Conservation (phyloP, 2,888 invertebrate species). For the Leptopilina drosophilae region DNA sequence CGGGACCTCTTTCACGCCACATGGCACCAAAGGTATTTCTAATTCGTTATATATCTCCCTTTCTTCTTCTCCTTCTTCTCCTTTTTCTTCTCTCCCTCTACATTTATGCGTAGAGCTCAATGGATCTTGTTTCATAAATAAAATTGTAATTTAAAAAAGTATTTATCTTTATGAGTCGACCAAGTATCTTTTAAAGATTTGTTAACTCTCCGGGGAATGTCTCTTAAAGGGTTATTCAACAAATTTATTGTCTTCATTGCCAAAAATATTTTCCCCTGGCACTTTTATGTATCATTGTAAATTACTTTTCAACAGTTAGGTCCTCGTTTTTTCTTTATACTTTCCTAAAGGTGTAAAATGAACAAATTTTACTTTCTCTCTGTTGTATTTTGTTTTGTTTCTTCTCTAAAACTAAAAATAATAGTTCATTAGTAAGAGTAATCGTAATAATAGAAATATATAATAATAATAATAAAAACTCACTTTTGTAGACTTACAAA, state of each 20-base stretch:
- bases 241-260: slow-evolving; percentile 41
- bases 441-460: no score
- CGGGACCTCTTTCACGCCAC: slow-evolving; percentile 38
- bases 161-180: slow-evolving; percentile 39
- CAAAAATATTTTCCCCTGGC: slow-evolving; percentile 27
- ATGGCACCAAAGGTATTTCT: slow-evolving; percentile 37
- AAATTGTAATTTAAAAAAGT: slow-evolving; percentile 38
- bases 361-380: no score
- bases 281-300: slow-evolving; percentile 33
- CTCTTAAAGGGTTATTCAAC: slow-evolving; percentile 18
- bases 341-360: background rate
- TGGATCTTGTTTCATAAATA: slow-evolving; percentile 40
- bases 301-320: background rate
- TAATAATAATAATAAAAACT: no score
- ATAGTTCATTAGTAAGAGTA: no score
- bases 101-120: slow-evolving; percentile 19
- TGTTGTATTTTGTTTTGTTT: no score
- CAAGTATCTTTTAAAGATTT: slow-evolving; percentile 27
- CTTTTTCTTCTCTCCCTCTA: no score
- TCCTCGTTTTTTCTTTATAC: background rate
- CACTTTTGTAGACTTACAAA: no score
- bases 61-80: background rate
- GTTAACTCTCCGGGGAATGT: slow-evolving; percentile 35
- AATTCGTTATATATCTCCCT: slow-evolving; percentile 34
- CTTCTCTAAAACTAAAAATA: no score